Evolutionary conservation across 1,140 invertebrate genomes (phyloP).

Genomic region (Gonioctena quinquepunctata): DNA sequence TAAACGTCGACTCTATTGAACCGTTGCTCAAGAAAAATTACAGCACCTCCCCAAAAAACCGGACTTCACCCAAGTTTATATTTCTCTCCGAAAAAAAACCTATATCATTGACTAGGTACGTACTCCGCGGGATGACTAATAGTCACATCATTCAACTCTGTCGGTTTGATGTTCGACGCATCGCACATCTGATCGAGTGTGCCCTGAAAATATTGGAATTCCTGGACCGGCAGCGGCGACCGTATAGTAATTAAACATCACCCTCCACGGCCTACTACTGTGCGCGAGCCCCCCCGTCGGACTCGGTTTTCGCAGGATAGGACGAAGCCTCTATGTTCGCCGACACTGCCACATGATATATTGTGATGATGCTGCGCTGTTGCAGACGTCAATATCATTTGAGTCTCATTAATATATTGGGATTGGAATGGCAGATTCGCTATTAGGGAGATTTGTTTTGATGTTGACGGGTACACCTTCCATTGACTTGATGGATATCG

Average conservation of each 20-base stretch:
- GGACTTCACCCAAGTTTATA: no score
- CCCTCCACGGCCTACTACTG: slow-evolving; percentile 43
- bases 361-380: neutral
- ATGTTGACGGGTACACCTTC: neutral
- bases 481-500: no score
- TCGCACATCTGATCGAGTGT: slow-evolving; percentile 12
- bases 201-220: slow-evolving; percentile 45
- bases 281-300: slow-evolving; percentile 26
- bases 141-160: neutral
- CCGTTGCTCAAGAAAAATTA: no score
- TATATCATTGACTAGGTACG: no score
- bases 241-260: slow-evolving; percentile 49
- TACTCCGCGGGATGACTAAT: neutral
- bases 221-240: slow-evolving; percentile 31
- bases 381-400: slow-evolving; percentile 4
- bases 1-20: no score
- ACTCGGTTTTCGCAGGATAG: slow-evolving; percentile 8
- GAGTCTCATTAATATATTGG: slow-evolving; percentile 4
- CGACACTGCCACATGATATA: neutral
- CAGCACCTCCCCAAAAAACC: no score
- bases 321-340: neutral
- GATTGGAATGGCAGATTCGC: neutral
- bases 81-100: no score
- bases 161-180: slow-evolving; percentile 6
- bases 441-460: slow-evolving; percentile 4